These are phyloP conservation scores for Lepus townsendii DNA, from an alignment of 2,797 vertebrate species.

Conservation along the genomic window DNA sequence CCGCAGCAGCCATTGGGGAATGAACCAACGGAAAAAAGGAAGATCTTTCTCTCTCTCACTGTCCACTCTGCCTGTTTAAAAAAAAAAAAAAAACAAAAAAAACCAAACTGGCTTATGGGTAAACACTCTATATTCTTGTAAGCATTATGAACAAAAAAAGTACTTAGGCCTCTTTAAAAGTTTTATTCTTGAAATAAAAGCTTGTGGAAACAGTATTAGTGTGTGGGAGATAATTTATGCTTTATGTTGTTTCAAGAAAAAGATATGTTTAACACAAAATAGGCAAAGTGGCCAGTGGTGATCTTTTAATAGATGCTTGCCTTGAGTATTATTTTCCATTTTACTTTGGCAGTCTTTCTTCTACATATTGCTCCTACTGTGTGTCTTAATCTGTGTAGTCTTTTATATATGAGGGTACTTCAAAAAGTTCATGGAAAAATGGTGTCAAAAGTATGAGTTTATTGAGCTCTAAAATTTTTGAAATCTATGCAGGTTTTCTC, in stretches of 20 bases:
- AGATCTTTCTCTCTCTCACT: too few relatives aligned
- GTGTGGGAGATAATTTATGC: slow-evolving; percentile 56
- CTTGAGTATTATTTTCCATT: neutral
- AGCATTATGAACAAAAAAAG: slow-evolving; percentile 53
- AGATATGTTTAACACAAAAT: slow-evolving; percentile 21
- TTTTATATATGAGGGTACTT: neutral
- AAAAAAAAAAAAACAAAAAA: too few relatives aligned
- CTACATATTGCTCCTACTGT: neutral
- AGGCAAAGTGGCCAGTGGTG: neutral
- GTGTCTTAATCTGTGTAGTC: neutral
- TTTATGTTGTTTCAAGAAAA: slow-evolving; percentile 13
- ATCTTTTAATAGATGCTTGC: slow-evolving; percentile 50
- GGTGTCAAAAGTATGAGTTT: too few relatives aligned
- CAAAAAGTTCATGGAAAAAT: too few relatives aligned
- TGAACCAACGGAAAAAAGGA: too few relatives aligned
- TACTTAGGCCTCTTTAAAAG: slow-evolving; percentile 13
- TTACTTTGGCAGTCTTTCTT: slow-evolving; percentile 22
- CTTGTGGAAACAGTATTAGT: neutral
- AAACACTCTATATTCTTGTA: slow-evolving; percentile 64
- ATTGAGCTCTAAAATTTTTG: too few relatives aligned
- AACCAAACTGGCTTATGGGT: neutral
- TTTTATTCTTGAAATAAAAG: slow-evolving; percentile 65
- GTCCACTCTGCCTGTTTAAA: too few relatives aligned
- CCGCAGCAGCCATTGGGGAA: too few relatives aligned
- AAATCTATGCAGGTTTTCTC: too few relatives aligned